phyloP scores from a whole-genome alignment of 2,797 vertebrate species.

The Phylloscopus collybita region DNA sequence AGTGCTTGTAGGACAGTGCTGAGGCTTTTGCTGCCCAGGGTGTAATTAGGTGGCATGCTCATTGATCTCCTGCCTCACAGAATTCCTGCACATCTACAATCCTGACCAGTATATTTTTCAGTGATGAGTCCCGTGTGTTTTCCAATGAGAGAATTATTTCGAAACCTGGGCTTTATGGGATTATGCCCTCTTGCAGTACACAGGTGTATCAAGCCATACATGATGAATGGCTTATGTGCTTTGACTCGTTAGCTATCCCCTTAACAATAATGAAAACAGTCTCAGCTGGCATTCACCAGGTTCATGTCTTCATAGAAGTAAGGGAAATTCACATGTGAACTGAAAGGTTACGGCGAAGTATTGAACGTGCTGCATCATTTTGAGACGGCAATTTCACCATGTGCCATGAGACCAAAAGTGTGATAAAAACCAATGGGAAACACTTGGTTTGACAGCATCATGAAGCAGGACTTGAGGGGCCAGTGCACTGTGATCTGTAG shows the following conservation, averaged over 20 bases:
- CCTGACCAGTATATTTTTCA: not conserved
- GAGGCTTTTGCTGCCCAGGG: not conserved
- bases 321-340: not conserved
- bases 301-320: not conserved
- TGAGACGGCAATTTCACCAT: not conserved
- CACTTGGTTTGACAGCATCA: not conserved
- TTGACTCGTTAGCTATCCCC: not conserved
- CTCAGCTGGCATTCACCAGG: not conserved
- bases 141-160: not conserved
- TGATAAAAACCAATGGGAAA: not conserved
- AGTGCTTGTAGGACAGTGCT: not conserved
- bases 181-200: not conserved
- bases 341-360: not conserved
- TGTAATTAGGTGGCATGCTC: not conserved
- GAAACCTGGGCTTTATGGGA: not conserved
- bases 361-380: not conserved
- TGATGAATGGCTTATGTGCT: not conserved
- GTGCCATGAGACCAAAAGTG: not conserved
- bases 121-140: not conserved
- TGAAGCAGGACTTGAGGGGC: not conserved
- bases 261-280: not conserved
- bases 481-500: not conserved
- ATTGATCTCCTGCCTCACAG: not conserved
- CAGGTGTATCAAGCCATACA: not conserved
- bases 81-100: not conserved